Evolutionary conservation across 2,113 vertebrate species (phyloP).

Genomic region (Oreocharis arfaki): DNA sequence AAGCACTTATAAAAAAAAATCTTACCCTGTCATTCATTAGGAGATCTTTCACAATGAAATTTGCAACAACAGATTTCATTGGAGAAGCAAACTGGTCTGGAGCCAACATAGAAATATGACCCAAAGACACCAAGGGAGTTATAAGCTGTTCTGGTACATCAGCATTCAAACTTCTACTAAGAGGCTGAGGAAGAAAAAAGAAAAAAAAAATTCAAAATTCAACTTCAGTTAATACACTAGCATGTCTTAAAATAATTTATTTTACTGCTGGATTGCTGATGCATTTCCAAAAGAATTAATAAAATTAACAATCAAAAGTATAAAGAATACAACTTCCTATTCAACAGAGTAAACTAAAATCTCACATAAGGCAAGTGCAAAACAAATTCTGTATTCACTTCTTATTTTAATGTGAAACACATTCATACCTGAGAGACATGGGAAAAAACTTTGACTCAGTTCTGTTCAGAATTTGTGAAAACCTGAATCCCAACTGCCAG

Average conservation of each 20-base stretch:
- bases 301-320: neutral
- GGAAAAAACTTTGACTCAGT: neutral
- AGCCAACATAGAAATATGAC: conserved; percentile 98
- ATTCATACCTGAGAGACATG: neutral
- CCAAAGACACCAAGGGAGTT: conserved; percentile 95
- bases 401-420: neutral
- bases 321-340: neutral
- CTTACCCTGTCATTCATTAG: conserved; percentile 98
- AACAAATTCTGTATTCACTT: neutral
- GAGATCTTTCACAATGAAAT: conserved; percentile 98
- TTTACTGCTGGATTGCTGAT: neutral
- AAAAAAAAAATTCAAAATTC: neutral
- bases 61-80: conserved; percentile 99
- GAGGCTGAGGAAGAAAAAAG: conserved; percentile 76
- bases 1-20: neutral
- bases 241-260: neutral
- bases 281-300: neutral
- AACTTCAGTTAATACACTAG: neutral
- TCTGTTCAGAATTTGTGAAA: neutral
- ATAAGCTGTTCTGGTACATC: conserved; percentile 97
- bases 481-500: neutral
- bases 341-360: neutral
- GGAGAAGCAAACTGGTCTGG: conserved; percentile 98
- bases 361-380: neutral
- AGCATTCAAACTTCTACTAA: conserved; percentile 96